phyloP scores from a whole-genome alignment of 2,888 invertebrate species.

The Drosophila colorata region DNA sequence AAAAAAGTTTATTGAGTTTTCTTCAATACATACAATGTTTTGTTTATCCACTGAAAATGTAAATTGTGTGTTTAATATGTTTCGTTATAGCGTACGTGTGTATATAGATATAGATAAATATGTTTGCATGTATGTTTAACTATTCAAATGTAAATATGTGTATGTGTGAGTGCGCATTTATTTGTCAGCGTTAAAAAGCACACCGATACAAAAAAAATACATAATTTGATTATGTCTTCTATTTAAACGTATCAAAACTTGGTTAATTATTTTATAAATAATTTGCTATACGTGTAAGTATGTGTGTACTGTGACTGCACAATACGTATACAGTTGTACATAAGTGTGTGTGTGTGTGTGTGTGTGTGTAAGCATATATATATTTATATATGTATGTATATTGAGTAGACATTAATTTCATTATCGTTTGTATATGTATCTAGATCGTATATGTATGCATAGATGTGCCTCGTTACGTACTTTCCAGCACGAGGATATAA shows the following conservation, averaged over 20 bases:
- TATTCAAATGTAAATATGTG: conserved; percentile 39
- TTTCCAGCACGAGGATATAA: conserved; percentile 7
- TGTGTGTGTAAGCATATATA: conserved; percentile 5
- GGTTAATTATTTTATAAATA: conserved; percentile 47
- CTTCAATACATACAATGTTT: conserved; percentile 44
- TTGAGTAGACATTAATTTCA: conserved; percentile 33
- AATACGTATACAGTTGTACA: conserved; percentile 1
- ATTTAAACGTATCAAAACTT: conserved; percentile 53
- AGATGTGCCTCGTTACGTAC: conserved; percentile 13
- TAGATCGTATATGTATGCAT: conserved; percentile 23
- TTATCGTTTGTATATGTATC: conserved; percentile 10
- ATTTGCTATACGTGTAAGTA: conserved; percentile 56
- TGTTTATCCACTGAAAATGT: conserved; percentile 39
- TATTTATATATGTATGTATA: conserved; percentile 10
- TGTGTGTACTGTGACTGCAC: conserved; percentile 8
- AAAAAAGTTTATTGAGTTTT: conserved; percentile 40
- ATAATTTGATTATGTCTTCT: conserved; percentile 67
- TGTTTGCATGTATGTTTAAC: conserved; percentile 34
- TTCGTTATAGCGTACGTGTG: conserved; percentile 29
- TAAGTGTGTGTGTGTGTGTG: conserved; percentile 10
- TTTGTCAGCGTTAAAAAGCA: conserved; percentile 28
- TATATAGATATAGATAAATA: conserved; percentile 49
- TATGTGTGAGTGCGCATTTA: conserved; percentile 30
- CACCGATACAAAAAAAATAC: conserved; percentile 63
- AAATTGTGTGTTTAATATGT: conserved; percentile 33